A percentile compares a stretch with the other conserved stretches of the same genome.
Evolutionary conservation across 2,888 invertebrate species (phyloP).

Genomic region (Eupeodes luniger): DNA sequence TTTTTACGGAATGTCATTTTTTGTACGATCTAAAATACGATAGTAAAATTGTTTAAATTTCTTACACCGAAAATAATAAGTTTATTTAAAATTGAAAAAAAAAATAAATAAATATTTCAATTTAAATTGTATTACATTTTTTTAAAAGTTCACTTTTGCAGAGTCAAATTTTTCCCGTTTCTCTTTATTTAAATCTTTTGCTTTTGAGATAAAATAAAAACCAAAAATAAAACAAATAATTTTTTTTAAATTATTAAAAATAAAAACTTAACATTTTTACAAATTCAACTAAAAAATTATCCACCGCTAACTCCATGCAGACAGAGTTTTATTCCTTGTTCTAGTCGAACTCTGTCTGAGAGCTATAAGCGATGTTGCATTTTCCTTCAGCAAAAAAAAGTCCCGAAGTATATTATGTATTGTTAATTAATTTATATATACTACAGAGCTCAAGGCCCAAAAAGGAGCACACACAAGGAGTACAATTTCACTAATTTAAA

Average conservation of each 20-base stretch:
- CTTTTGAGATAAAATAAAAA: conserved; percentile 45
- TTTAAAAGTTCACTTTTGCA: not conserved
- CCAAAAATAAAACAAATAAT: conserved; percentile 39
- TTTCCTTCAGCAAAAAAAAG: conserved; percentile 38
- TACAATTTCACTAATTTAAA: conserved; percentile 32
- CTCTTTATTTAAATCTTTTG: not conserved
- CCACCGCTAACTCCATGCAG: conserved; percentile 81
- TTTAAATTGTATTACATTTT: not conserved
- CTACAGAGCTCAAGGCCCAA: not conserved
- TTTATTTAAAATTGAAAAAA: not conserved
- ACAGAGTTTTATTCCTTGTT: conserved; percentile 81
- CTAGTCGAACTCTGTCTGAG: conserved; percentile 83
- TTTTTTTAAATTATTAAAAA: conserved; percentile 37
- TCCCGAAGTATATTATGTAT: conserved; percentile 28
- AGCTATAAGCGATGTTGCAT: conserved; percentile 78
- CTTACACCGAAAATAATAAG: not conserved
- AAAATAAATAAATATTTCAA: too few species aligned
- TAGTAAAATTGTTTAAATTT: not conserved
- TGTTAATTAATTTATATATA: conserved; percentile 28
- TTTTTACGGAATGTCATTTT: conserved; percentile 1
- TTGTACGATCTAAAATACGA: not conserved
- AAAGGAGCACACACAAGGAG: not conserved
- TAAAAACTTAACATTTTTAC: conserved; percentile 53
- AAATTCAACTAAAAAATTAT: conserved; percentile 67
- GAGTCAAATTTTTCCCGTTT: not conserved